Evolutionary conservation across 2,797 vertebrate genomes (phyloP), one percentile per base, ranked within the genome.

Genomic region (Trachurus trachurus): DNA sequence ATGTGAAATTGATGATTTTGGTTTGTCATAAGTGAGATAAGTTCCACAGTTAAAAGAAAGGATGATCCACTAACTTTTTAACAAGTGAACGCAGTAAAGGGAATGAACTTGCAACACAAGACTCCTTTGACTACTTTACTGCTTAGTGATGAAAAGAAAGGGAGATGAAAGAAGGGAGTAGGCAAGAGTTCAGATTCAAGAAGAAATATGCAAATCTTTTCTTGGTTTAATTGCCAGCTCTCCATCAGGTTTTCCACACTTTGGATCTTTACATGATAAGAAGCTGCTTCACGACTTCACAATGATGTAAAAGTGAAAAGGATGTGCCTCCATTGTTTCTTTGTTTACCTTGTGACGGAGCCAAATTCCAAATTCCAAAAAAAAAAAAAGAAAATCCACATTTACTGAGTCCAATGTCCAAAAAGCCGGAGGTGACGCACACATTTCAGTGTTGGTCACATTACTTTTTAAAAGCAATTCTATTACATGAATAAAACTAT

Each of bases 101-200:
- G 45, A 63, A 70, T 76, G 13, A 67, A 68, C 60, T 37, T 74
- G 16, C 21, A 50, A 56, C 50, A 61, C 31, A 7, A 61, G 26
- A n/a, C 15, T 78, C 63, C 31, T 86, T 63, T 74, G 70, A n/a
- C 62, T 69, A 40, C 52, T 9, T 73, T 10, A 52, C 39, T 59
- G 19, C 40, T 49, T 21, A 17, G 50, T 72, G 75, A 86, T 87
- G 69, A 87, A 86, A 87, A 66, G 76, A 68, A 79, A 73, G 56
- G 11, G 1, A 66, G 73, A 83, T 85, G 50, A 89, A 83, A 81
- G 72, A 68, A 45, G 1, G 0, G 50, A 79, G 64, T 2, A 53
- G 44, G 67, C 73, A 74, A 59, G 45, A 69, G 45, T 9, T 67
- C 53, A 69, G 42, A 76, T 47, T 78, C 26, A 76, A 74, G 49